phyloP scores from a whole-genome alignment of 2,113 vertebrate species.

The Cyanocitta stelleri region DNA sequence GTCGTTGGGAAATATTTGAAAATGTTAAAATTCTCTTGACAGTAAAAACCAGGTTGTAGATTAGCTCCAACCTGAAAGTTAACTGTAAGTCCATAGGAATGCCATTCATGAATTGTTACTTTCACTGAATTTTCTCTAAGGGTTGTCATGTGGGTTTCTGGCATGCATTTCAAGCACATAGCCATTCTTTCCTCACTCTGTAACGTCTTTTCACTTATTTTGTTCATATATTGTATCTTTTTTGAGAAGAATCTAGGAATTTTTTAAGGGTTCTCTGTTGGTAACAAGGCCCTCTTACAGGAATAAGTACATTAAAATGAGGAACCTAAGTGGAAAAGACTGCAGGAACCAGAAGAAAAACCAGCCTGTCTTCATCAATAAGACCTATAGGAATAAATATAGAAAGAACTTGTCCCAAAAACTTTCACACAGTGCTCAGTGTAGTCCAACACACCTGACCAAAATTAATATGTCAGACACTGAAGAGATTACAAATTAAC shows the following conservation, averaged over 20 bases:
- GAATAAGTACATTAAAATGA: background rate
- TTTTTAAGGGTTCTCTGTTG: background rate
- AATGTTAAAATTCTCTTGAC: slow-evolving; percentile 48
- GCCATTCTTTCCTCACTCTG: background rate
- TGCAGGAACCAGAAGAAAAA: background rate
- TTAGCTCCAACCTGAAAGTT: slow-evolving; percentile 5
- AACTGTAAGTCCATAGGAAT: background rate
- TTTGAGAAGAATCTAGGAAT: background rate
- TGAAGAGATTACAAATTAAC: background rate
- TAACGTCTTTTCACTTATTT: background rate
- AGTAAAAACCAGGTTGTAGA: slow-evolving; percentile 17
- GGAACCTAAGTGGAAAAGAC: background rate
- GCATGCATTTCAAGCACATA: background rate
- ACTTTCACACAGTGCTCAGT: background rate
- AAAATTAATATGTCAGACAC: background rate
- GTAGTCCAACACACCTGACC: background rate
- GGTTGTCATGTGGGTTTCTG: background rate
- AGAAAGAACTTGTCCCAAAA: background rate
- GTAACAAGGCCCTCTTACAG: background rate
- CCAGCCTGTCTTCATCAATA: background rate
- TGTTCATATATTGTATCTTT: background rate
- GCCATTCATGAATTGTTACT: background rate
- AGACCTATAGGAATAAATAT: background rate
- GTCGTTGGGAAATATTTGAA: background rate
- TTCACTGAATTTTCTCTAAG: background rate